Evolutionary conservation across 2,888 invertebrate genomes (phyloP).

Genomic region (Cosmorhoe ocellata): DNA sequence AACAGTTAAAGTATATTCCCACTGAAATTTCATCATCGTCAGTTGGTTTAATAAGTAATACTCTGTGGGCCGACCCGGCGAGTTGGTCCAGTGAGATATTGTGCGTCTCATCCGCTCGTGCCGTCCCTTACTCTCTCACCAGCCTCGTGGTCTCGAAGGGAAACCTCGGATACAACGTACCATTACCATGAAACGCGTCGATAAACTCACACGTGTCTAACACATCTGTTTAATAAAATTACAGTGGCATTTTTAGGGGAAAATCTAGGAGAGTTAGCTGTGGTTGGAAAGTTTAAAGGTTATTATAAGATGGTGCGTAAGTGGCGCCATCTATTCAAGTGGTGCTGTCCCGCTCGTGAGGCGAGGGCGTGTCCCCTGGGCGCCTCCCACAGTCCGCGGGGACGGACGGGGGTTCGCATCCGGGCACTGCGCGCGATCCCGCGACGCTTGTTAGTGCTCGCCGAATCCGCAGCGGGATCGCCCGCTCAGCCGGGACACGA

Average conservation of each 20-base stretch:
- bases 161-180: conserved; percentile 55
- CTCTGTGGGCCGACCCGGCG: conserved; percentile 70
- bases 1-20: conserved; percentile 78
- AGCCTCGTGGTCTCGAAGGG: conserved; percentile 64
- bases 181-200: conserved; percentile 57
- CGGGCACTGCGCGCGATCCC: conserved; percentile 79
- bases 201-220: conserved; percentile 43
- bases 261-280: conserved; percentile 2
- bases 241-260: not conserved
- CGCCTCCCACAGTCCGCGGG: conserved; percentile 80
- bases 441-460: conserved; percentile 82
- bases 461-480: conserved; percentile 82
- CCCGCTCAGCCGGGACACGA: conserved; percentile 79
- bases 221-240: conserved; percentile 10
- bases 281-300: conserved; percentile 34
- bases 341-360: conserved; percentile 76
- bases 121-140: conserved; percentile 67
- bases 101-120: conserved; percentile 62
- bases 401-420: conserved; percentile 80
- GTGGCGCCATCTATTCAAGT: conserved; percentile 73
- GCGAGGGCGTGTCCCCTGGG: conserved; percentile 83
- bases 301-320: conserved; percentile 35
- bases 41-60: conserved; percentile 78
- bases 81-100: conserved; percentile 69
- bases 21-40: conserved; percentile 82